A percentile compares a stretch with the other conserved stretches of the same genome.
Evolutionary conservation across 1,140 invertebrate genomes (phyloP).

Genomic region (Drosophila grimshawi): DNA sequence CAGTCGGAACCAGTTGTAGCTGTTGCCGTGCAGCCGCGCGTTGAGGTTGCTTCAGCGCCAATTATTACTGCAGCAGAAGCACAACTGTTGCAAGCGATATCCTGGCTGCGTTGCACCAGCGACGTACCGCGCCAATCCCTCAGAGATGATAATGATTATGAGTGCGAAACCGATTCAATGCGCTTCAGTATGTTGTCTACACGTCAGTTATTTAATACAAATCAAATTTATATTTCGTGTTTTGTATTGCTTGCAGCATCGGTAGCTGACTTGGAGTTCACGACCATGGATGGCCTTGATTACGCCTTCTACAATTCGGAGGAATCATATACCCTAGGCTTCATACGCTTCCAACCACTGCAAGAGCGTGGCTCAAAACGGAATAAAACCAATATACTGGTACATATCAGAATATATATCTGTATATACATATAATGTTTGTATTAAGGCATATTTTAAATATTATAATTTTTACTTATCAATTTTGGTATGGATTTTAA

Average conservation of each 20-base stretch:
- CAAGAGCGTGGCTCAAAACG: conserved; percentile 35
- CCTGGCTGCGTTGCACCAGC: conserved; percentile 22
- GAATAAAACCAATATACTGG: conserved; percentile 38
- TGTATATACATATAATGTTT: background rate
- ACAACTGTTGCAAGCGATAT: background rate
- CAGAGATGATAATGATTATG: background rate
- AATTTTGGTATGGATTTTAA: no score
- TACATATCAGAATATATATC: conserved; percentile 3
- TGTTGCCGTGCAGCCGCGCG: background rate
- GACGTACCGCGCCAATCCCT: background rate
- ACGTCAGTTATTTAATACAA: background rate
- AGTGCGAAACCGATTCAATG: background rate
- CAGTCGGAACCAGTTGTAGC: background rate
- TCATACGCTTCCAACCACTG: conserved; percentile 63
- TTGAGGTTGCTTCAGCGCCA: background rate
- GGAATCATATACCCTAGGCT: conserved; percentile 47
- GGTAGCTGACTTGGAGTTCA: conserved; percentile 41
- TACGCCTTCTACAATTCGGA: conserved; percentile 64
- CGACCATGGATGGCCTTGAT: conserved; percentile 53
- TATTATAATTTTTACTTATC: no score
- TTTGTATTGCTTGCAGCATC: conserved; percentile 28
- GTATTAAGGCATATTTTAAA: no score
- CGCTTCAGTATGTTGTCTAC: background rate
- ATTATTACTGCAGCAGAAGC: background rate
- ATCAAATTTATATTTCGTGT: no score